Evolutionary conservation across 2,113 vertebrate species (phyloP).

Genomic region (Fregata magnificens): DNA sequence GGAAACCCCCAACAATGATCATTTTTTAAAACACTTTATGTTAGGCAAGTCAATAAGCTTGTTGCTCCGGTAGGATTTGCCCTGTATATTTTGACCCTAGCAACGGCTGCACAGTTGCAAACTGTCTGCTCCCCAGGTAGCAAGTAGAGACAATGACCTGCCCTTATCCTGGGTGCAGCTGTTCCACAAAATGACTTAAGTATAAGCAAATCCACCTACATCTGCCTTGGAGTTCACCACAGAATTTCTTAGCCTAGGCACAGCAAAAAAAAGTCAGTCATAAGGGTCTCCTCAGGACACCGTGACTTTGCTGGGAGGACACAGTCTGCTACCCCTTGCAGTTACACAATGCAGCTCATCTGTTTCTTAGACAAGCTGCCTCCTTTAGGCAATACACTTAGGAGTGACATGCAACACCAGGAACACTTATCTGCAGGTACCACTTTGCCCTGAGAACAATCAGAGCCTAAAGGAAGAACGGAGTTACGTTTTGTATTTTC

Average conservation of each 20-base stretch:
- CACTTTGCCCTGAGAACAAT: not conserved
- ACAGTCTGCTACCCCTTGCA: not conserved
- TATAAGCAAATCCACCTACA: not conserved
- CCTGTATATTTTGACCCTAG: not conserved
- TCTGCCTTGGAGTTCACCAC: not conserved
- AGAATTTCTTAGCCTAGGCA: not conserved
- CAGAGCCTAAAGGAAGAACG: conserved; percentile 1
- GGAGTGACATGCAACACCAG: not conserved
- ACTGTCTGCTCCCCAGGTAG: not conserved
- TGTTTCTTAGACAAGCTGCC: not conserved
- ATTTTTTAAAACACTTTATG: not conserved
- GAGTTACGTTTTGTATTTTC: not conserved
- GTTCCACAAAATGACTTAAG: not conserved
- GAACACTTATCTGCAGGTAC: not conserved
- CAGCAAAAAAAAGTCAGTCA: not conserved
- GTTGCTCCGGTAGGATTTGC: not conserved
- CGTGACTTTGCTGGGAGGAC: not conserved
- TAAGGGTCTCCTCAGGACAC: not conserved
- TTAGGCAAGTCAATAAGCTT: not conserved
- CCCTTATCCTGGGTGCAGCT: not conserved
- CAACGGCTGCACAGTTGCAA: not conserved
- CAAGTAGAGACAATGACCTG: not conserved
- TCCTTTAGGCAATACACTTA: conserved; percentile 19
- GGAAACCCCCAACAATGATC: not conserved
- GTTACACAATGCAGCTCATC: not conserved